Percentiles rank a stretch among this genome's conserved stretches.
phyloP scores from a whole-genome alignment of 2,797 vertebrate genomes.

The Coregonus suidteri region DNA sequence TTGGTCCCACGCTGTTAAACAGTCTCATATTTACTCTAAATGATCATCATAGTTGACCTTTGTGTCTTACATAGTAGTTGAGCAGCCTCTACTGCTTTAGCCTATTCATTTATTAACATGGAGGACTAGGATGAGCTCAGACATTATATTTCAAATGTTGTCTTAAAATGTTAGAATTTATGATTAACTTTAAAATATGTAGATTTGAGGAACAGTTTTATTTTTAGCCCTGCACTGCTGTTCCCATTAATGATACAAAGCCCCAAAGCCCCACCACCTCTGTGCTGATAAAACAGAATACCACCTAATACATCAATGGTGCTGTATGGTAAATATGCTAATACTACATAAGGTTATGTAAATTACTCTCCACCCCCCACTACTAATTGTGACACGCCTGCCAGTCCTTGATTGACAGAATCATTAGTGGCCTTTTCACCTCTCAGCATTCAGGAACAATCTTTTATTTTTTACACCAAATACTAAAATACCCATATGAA shows the following conservation, averaged over 20 bases:
- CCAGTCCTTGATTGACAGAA: slow-evolving; percentile 62
- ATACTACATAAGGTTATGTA: slow-evolving; percentile 68
- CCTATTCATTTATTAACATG: not conserved
- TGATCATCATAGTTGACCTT: too few relatives aligned
- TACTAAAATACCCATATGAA: too few relatives aligned
- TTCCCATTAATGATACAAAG: not conserved
- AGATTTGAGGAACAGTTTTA: not conserved
- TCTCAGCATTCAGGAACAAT: slow-evolving; percentile 20
- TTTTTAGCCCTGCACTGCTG: too few relatives aligned
- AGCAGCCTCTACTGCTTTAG: not conserved
- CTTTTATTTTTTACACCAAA: too few relatives aligned
- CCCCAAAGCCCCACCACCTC: slow-evolving; percentile 27
- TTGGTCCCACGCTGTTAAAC: not conserved
- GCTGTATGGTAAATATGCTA: slow-evolving; percentile 74
- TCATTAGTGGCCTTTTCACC: slow-evolving; percentile 59
- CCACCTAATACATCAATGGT: slow-evolving; percentile 15
- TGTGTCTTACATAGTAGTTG: too few relatives aligned
- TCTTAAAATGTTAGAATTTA: not conserved
- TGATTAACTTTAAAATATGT: too few relatives aligned
- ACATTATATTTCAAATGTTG: not conserved
- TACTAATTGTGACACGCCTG: too few relatives aligned
- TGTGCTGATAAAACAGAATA: slow-evolving; percentile 23
- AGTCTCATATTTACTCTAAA: not conserved
- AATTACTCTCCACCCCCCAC: slow-evolving; percentile 36
- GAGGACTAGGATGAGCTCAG: not conserved